A percentile compares a stretch with the other conserved stretches of the same genome.
Evolutionary conservation across 2,113 vertebrate genomes (phyloP).

Genomic region (Petaurus breviceps): DNA sequence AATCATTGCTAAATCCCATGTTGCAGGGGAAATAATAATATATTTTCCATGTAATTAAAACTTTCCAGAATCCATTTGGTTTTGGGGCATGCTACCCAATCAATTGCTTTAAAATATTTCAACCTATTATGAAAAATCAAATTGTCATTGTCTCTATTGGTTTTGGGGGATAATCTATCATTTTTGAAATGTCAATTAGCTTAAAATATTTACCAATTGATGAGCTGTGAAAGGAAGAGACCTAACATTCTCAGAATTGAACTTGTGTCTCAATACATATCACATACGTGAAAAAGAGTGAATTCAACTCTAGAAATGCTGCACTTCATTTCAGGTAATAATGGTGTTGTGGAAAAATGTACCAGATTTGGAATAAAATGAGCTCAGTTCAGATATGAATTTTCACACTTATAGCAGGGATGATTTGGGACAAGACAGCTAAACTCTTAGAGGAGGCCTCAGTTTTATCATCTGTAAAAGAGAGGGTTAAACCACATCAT

Average conservation of each 20-base stretch:
- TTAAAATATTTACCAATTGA: slow-evolving; percentile 34
- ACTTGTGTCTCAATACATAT: not conserved
- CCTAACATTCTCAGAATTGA: fast-evolving
- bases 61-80: slow-evolving; percentile 56
- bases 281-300: not conserved
- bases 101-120: slow-evolving; percentile 53
- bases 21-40: slow-evolving; percentile 73
- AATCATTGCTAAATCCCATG: slow-evolving; percentile 66
- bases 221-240: too few species aligned
- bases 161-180: not conserved
- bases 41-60: slow-evolving; percentile 77
- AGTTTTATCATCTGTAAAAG: not conserved
- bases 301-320: not conserved
- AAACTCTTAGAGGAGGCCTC: not conserved
- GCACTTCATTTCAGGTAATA: not conserved
- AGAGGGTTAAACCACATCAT: not conserved
- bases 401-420: not conserved
- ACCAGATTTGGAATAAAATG: not conserved
- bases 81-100: slow-evolving; percentile 44
- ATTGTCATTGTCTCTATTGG: slow-evolving; percentile 29
- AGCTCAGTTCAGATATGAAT: not conserved
- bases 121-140: slow-evolving; percentile 38
- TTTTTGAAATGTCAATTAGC: not conserved
- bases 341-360: not conserved
- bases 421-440: not conserved